These are phyloP conservation scores for Porites australiensis DNA, from an alignment of 64 coral and sea anemone species.

Conservation along the genomic window DNA sequence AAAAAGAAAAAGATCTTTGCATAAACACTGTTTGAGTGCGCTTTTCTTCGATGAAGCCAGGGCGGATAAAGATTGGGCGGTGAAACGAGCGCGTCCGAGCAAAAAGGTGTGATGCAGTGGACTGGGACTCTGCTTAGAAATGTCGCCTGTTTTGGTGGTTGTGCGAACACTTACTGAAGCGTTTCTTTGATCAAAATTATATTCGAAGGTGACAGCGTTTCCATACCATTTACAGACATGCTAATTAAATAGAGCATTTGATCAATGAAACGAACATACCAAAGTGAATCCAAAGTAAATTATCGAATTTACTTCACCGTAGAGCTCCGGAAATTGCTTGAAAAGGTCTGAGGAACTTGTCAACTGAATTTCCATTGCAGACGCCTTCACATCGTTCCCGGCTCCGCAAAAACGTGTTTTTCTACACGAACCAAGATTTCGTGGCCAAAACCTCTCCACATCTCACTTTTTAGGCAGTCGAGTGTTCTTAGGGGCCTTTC, in stretches of 20 bases:
- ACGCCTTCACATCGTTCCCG: conserved; percentile 18
- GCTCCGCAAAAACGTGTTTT: conserved; percentile 16
- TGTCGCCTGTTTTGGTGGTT: too few species aligned
- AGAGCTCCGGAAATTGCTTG: conserved; percentile 31
- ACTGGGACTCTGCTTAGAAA: too few species aligned
- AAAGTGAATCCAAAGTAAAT: conserved; percentile 27
- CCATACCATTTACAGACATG: conserved; percentile 9
- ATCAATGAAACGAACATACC: conserved; percentile 22
- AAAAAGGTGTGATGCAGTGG: too few species aligned
- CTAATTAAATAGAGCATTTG: conserved; percentile 34
- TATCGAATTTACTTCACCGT: conserved; percentile 21
- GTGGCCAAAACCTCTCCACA: not conserved
- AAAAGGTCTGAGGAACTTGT: conserved; percentile 29
- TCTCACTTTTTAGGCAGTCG: conserved; percentile 26
- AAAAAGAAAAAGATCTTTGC: too few species aligned
- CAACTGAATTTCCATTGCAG: conserved; percentile 29
- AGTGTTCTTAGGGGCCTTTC: conserved; percentile 25
- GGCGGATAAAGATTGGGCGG: too few species aligned
- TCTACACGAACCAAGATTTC: conserved; percentile 23
- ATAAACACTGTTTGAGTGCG: too few species aligned
- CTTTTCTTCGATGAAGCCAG: too few species aligned
- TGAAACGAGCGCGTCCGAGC: too few species aligned
- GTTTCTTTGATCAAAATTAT: conserved; percentile 1
- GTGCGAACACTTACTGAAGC: conserved; percentile 13
- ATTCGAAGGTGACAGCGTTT: conserved; percentile 28